These are phyloP conservation scores for Bombyx mandarina DNA, from an alignment of 1,140 invertebrate species.

Conservation along the genomic window DNA sequence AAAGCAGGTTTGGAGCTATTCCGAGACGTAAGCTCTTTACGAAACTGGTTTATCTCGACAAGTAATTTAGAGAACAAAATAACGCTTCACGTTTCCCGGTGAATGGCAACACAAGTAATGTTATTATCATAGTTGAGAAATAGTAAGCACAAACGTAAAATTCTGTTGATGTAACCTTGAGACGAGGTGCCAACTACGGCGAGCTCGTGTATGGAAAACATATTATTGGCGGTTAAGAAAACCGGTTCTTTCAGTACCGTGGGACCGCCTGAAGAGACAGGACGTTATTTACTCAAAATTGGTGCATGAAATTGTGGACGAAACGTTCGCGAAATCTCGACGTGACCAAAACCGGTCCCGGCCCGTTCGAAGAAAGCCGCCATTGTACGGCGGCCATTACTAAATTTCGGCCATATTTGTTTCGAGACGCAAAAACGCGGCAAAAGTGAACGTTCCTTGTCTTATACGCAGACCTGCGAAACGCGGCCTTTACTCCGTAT, in stretches of 20 bases:
- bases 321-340: slow-evolving; percentile 41
- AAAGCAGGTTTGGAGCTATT: slow-evolving; percentile 8
- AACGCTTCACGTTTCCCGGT: slow-evolving; percentile 12
- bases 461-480: slow-evolving; percentile 10
- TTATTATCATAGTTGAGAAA: slow-evolving; percentile 6
- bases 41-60: slow-evolving; percentile 13
- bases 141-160: slow-evolving; percentile 24
- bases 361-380: slow-evolving; percentile 26
- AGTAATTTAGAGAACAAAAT: slow-evolving; percentile 11
- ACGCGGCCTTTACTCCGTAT: slow-evolving; percentile 7
- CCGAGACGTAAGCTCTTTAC: slow-evolving; percentile 7
- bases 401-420: slow-evolving; percentile 60
- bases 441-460: slow-evolving; percentile 20
- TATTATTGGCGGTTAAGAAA: slow-evolving; percentile 24
- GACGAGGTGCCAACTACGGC: slow-evolving; percentile 16
- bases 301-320: slow-evolving; percentile 24
- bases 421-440: slow-evolving; percentile 29
- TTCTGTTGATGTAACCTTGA: slow-evolving; percentile 23
- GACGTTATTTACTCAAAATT: slow-evolving; percentile 35
- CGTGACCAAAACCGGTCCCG: slow-evolving; percentile 39
- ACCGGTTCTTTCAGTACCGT: slow-evolving; percentile 55
- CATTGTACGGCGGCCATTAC: slow-evolving; percentile 39
- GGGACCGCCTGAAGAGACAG: slow-evolving; percentile 38
- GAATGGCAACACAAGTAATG: slow-evolving; percentile 18
- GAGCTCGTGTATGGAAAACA: slow-evolving; percentile 20